Conservation (phyloP, 2,797 vertebrate genomes). For the Cyclura pinguis region DNA sequence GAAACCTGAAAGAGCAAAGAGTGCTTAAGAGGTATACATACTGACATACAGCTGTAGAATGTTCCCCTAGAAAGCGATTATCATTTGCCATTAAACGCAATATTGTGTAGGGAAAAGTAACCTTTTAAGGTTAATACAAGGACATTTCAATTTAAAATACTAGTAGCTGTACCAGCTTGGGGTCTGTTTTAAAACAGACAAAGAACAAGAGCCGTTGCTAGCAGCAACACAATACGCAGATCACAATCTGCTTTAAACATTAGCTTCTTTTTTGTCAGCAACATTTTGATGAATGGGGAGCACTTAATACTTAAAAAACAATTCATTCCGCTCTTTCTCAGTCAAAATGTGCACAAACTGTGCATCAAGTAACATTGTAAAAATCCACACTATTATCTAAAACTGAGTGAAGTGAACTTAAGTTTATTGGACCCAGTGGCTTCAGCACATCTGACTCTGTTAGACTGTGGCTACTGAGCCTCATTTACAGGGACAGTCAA, state of each 20-base stretch:
- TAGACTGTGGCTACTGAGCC: background rate
- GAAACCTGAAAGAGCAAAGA: background rate
- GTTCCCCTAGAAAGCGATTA: too few species aligned
- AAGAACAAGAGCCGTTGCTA: conserved; percentile 40
- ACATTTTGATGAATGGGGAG: conserved; percentile 64
- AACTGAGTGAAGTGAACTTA: background rate
- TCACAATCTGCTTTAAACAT: conserved; percentile 67
- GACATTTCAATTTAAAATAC: conserved; percentile 5
- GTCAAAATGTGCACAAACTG: conserved; percentile 38
- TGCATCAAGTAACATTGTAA: background rate
- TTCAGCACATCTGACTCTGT: background rate
- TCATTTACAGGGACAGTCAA: background rate
- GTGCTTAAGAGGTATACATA: background rate
- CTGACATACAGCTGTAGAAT: background rate
- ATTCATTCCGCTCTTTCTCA: conserved; percentile 69
- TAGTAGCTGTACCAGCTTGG: conserved; percentile 32
- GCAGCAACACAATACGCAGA: conserved; percentile 62
- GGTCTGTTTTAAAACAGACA: conserved; percentile 61
- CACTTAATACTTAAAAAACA: conserved; percentile 63
- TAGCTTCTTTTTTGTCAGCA: conserved; percentile 70
- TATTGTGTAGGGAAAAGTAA: conserved; percentile 23
- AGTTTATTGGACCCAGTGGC: background rate
- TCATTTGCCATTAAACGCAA: background rate
- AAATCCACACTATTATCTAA: background rate
- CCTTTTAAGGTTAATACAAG: conserved; percentile 58